These are phyloP conservation scores for Chelonus insularis DNA, from an alignment of 1,140 invertebrate species.

Conservation along the genomic window DNA sequence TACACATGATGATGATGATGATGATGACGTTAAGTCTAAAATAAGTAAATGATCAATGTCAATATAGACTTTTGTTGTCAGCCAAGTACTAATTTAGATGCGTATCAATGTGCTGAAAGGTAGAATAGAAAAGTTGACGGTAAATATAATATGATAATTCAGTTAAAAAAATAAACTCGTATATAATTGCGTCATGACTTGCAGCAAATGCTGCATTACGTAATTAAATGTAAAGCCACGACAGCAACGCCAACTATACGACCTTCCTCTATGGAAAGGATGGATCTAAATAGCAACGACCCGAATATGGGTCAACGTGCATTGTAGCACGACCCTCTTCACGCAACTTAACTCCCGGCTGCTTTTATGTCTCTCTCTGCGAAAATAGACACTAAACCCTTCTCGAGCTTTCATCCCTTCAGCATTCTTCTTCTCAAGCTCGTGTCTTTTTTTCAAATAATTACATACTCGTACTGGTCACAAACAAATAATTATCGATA, in stretches of 20 bases:
- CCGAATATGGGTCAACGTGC: slow-evolving; percentile 61
- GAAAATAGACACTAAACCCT: not conserved
- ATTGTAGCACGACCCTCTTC: slow-evolving; percentile 59
- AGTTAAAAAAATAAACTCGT: no score
- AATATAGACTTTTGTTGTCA: no score
- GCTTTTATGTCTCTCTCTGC: not conserved
- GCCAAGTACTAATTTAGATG: no score
- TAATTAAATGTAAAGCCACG: slow-evolving; percentile 26
- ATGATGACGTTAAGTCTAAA: no score
- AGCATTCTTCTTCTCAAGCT: not conserved
- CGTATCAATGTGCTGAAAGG: no score
- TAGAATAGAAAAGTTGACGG: no score
- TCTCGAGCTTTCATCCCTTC: not conserved
- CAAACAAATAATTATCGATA: not conserved
- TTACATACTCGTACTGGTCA: not conserved
- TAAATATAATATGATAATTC: no score
- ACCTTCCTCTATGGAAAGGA: slow-evolving; percentile 61
- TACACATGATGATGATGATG: no score
- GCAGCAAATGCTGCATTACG: slow-evolving; percentile 3
- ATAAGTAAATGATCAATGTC: no score
- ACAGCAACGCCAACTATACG: slow-evolving; percentile 35
- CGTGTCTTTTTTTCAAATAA: slow-evolving; percentile 1
- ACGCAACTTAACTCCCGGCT: slow-evolving; percentile 30
- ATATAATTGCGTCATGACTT: no score
- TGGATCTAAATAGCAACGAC: slow-evolving; percentile 62